A percentile compares a stretch with the other conserved stretches of the same genome.
phyloP scores from a whole-genome alignment of 1,140 invertebrate species.

The Neocloeon triangulifer region DNA sequence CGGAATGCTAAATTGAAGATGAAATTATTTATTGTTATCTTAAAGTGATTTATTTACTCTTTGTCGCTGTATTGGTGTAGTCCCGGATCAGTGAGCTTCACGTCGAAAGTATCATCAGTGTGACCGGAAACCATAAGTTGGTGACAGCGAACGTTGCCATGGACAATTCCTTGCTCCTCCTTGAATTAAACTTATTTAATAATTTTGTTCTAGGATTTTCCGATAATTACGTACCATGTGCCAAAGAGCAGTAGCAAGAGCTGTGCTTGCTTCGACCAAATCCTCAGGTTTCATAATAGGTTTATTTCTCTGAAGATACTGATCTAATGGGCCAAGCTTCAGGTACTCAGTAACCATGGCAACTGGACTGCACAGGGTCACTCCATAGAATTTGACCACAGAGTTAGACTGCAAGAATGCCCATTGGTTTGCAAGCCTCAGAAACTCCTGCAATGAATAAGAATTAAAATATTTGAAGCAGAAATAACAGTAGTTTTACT shows the following conservation, averaged over 20 bases:
- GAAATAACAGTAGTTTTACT: slow-evolving; percentile 17
- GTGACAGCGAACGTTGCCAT: slow-evolving; percentile 68
- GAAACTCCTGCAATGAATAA: slow-evolving; percentile 35
- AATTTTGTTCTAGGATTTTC: background rate
- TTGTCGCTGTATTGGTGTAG: slow-evolving; percentile 25
- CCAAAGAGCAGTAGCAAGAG: slow-evolving; percentile 56
- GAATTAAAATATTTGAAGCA: background rate
- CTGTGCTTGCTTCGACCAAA: slow-evolving; percentile 51
- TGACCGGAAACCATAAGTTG: slow-evolving; percentile 51
- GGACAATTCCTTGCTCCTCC: slow-evolving; percentile 54
- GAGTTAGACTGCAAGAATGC: slow-evolving; percentile 45
- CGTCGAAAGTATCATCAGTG: slow-evolving; percentile 36
- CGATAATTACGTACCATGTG: slow-evolving; percentile 30
- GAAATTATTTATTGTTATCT: slow-evolving; percentile 3
- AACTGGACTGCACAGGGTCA: slow-evolving; percentile 47
- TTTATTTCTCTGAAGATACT: slow-evolving; percentile 33
- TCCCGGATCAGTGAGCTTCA: slow-evolving; percentile 61
- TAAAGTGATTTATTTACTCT: slow-evolving; percentile 30
- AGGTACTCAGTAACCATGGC: slow-evolving; percentile 62
- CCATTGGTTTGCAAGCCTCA: slow-evolving; percentile 49
- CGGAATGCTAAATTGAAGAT: slow-evolving; percentile 33
- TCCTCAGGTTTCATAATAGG: slow-evolving; percentile 36
- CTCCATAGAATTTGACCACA: slow-evolving; percentile 46
- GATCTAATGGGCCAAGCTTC: slow-evolving; percentile 48
- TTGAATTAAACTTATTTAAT: slow-evolving; percentile 14